A percentile compares a stretch with the other conserved stretches of the same genome.
Conservation (phyloP, 2,797 vertebrate genomes). For the Cyclopterus lumpus region DNA sequence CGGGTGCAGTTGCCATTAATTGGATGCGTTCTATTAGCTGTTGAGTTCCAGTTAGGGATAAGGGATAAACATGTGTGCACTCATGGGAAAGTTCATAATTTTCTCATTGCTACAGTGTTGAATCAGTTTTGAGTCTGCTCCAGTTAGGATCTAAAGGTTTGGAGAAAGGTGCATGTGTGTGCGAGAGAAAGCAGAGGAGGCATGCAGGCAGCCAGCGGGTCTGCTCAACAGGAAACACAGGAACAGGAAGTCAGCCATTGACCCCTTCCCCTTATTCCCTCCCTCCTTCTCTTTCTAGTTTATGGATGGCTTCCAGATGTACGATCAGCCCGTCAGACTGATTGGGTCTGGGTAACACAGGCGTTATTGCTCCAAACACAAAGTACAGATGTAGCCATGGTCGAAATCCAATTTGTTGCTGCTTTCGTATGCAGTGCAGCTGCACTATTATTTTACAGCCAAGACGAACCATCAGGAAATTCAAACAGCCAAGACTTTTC, state of each 20-base stretch:
- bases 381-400: conserved; percentile 53
- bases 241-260: conserved; percentile 77
- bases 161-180: conserved; percentile 28
- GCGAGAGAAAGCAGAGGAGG: conserved; percentile 27
- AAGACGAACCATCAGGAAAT: conserved; percentile 35
- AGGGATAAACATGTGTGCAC: conserved; percentile 69
- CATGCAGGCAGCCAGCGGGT: conserved; percentile 41
- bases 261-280: conserved; percentile 57
- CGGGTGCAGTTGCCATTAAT: conserved; percentile 73
- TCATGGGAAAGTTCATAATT: conserved; percentile 64
- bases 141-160: conserved; percentile 54
- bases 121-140: conserved; percentile 54
- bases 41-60: conserved; percentile 68
- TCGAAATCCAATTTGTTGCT: conserved; percentile 61
- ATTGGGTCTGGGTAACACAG: conserved; percentile 44
- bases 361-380: conserved; percentile 47
- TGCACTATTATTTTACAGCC: conserved; percentile 50
- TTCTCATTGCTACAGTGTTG: conserved; percentile 51
- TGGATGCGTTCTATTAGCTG: conserved; percentile 67
- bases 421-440: conserved; percentile 50
- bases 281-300: conserved; percentile 47
- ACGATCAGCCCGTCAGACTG: conserved; percentile 56
- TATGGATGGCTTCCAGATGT: conserved; percentile 82
- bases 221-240: conserved; percentile 70
- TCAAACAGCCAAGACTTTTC: conserved; percentile 37